phyloP scores from a whole-genome alignment of 1,140 invertebrate species.

The Philaenus spumarius region DNA sequence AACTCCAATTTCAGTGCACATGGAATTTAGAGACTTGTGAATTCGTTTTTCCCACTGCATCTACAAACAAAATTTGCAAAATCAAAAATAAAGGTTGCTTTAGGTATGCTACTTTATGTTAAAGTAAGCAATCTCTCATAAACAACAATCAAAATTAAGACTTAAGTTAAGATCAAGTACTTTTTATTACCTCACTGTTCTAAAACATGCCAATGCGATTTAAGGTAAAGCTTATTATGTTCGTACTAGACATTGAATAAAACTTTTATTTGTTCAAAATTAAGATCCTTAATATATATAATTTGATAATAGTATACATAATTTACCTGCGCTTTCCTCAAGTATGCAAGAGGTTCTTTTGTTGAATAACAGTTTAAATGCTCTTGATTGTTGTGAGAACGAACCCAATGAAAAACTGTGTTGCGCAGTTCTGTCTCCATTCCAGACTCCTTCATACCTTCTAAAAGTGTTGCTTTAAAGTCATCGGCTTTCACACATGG shows the following conservation, averaged over 20 bases:
- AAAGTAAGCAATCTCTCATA: too few species aligned
- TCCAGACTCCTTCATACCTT: constrained; percentile 63
- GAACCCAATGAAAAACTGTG: constrained; percentile 72
- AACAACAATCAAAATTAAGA: too few species aligned
- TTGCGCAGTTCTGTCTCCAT: constrained; percentile 74
- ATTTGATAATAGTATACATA: not conserved
- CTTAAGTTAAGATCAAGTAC: too few species aligned
- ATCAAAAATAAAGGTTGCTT: too few species aligned
- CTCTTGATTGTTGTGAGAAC: constrained; percentile 38
- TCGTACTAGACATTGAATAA: not conserved
- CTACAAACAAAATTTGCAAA: too few species aligned
- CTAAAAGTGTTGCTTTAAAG: constrained; percentile 65
- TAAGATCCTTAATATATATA: too few species aligned
- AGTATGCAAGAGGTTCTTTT: constrained; percentile 50
- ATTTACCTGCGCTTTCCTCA: constrained; percentile 65
- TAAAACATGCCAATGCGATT: too few species aligned
- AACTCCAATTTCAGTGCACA: constrained; percentile 83
- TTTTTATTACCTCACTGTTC: too few species aligned
- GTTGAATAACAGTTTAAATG: constrained; percentile 26
- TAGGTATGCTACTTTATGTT: too few species aligned
- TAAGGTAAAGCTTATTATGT: not conserved
- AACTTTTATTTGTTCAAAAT: not conserved
- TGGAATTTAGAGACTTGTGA: constrained; percentile 90
- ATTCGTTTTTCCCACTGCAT: constrained; percentile 89
- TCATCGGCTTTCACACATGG: constrained; percentile 62